These are phyloP conservation scores for Trichechus manatus DNA, from an alignment of 2,113 vertebrate genomes.

Conservation along the genomic window DNA sequence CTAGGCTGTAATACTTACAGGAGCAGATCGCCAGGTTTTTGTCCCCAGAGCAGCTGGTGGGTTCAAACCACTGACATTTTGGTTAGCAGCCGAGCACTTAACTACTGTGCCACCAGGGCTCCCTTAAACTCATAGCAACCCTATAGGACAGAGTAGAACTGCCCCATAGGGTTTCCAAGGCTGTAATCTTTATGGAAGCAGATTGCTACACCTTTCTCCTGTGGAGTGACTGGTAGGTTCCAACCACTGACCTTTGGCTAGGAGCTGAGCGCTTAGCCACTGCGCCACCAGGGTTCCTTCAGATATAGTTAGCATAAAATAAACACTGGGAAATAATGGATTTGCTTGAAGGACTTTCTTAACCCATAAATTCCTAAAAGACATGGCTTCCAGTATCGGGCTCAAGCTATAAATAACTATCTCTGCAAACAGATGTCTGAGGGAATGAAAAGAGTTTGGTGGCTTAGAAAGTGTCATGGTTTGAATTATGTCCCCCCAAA, in stretches of 20 bases:
- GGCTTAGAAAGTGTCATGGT: background rate
- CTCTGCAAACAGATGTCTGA: slow-evolving; percentile 31
- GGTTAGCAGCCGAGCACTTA: background rate
- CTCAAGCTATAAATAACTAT: background rate
- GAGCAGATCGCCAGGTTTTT: background rate
- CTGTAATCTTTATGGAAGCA: too few relatives aligned
- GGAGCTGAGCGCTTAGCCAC: background rate
- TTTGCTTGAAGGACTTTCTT: background rate
- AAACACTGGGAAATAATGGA: slow-evolving; percentile 24
- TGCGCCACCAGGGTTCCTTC: too few relatives aligned
- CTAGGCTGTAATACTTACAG: background rate
- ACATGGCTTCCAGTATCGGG: background rate
- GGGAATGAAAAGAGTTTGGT: background rate
- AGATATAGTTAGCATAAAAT: background rate
- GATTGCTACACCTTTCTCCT: too few relatives aligned
- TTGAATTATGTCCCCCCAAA: too few relatives aligned
- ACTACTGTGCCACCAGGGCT: background rate
- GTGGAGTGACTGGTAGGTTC: background rate
- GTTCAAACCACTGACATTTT: background rate
- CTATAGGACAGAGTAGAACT: too few relatives aligned
- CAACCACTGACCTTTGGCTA: background rate
- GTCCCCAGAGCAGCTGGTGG: background rate
- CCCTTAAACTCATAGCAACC: background rate
- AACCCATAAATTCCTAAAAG: background rate
- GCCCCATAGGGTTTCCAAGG: too few relatives aligned